phyloP scores from a whole-genome alignment of 2,797 vertebrate genomes.

The Myotis planiceps region DNA sequence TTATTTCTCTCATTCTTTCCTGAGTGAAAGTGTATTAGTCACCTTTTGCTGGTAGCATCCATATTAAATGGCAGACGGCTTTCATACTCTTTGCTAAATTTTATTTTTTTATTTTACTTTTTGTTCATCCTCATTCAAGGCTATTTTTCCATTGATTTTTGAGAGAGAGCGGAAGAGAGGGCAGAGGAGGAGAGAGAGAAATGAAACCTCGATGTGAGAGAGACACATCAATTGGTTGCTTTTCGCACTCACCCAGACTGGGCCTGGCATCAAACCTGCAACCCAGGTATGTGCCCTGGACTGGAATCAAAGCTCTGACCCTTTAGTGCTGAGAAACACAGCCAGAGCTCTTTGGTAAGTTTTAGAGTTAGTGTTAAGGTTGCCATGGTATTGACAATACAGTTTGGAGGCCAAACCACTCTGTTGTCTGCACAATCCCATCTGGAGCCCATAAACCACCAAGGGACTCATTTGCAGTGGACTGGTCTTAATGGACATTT shows the following conservation, averaged over 20 bases:
- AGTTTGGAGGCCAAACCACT: background rate
- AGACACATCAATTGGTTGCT: too few species aligned
- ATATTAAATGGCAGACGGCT: background rate
- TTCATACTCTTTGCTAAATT: background rate
- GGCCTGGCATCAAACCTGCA: too few species aligned
- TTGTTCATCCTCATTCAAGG: too few species aligned
- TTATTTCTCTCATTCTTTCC: conserved; percentile 23
- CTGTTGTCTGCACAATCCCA: background rate
- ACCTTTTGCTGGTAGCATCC: background rate
- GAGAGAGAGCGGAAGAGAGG: too few species aligned
- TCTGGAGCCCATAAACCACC: background rate
- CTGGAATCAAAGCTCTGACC: too few species aligned
- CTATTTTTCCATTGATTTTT: too few species aligned
- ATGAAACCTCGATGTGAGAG: too few species aligned
- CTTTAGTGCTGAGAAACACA: too few species aligned
- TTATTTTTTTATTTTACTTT: background rate
- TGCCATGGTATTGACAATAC: background rate
- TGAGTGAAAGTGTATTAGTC: background rate
- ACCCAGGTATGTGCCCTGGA: too few species aligned
- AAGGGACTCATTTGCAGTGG: background rate
- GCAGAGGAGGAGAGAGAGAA: too few species aligned
- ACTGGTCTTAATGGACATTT: background rate
- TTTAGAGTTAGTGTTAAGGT: background rate
- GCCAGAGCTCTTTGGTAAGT: background rate
- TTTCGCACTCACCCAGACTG: too few species aligned